Base-by-base conservation (phyloP, 2,797 vertebrate species). In the Perdix hodgsoniae region DNA sequence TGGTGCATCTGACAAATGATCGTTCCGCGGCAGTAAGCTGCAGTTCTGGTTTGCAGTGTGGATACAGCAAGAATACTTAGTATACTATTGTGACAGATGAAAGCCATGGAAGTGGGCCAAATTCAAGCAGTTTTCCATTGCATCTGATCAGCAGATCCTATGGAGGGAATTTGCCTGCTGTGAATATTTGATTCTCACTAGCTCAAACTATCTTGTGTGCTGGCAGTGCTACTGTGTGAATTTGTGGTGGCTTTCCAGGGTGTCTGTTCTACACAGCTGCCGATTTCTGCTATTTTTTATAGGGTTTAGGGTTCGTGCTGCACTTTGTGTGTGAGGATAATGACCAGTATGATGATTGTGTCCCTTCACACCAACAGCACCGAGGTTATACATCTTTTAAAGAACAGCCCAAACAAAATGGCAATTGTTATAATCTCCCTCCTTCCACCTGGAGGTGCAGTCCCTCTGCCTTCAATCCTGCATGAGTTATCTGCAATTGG, bases 111-210 rank as follows among this genome's bases (percentile, higher is more conserved):
- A 83, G 64, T 42, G 72, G 84, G 89, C 89, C 82, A 91, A 95
- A 73, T 69, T 90, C 93, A 91, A 70, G 86, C 92, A 92, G 81
- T 79, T 92, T 84, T 93, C 93, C 85, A 31, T 95, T 96, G 89
- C 89, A 93, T 95, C 85, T 90, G 83, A 96, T 96, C 95, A 96
- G 94, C 93, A 96, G 92, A 96, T 96, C 94, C 92, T 96, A 95
- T 94, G 93, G 92, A 93, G 92, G 74, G 96, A 95, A 94, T 96
- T 95, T 95, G 95, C 94, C 95, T 96, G 96, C 94, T 96, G 87
- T 95, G 95, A 94, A 88, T 92, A 92, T 96, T 95, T 79, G 91
- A 90, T 86, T 96, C 83, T 87, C 22, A 0, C 75, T 83, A 85
- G 89, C 80, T 83, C 94, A 54, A 77, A 35, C 40, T 93, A 10